Percentiles rank a stretch among this genome's conserved stretches.
Evolutionary conservation across 2,888 invertebrate species (phyloP).

Genomic region (Mongoloraphidia duomilia): DNA sequence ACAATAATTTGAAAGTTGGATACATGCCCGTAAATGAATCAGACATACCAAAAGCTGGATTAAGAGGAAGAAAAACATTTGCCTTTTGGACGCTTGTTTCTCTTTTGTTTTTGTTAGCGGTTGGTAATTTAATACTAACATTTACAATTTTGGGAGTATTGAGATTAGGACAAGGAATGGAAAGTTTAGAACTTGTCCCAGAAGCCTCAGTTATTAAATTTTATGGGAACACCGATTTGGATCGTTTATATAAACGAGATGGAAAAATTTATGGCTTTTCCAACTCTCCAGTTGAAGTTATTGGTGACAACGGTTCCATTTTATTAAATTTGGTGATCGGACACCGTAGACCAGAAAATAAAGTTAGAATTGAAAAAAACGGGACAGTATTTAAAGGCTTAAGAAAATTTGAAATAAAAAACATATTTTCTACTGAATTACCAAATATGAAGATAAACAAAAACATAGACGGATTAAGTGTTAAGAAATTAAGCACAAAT

Average conservation of each 20-base stretch:
- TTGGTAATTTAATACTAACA: conserved; percentile 68
- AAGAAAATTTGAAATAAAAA: conserved; percentile 51
- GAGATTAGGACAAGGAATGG: conserved; percentile 68
- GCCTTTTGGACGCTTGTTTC: conserved; percentile 68
- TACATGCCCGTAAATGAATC: conserved; percentile 26
- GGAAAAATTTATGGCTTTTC: conserved; percentile 47
- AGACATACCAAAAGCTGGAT: conserved; percentile 23
- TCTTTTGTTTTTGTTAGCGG: conserved; percentile 53
- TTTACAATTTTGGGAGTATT: conserved; percentile 69
- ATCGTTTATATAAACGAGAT: conserved; percentile 58
- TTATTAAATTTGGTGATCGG: conserved; percentile 24
- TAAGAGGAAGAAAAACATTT: conserved; percentile 44
- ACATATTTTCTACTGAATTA: conserved; percentile 64
- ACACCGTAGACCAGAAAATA: conserved; percentile 28
- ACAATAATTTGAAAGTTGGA: conserved; percentile 25
- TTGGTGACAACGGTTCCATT: conserved; percentile 27
- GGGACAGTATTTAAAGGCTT: conserved; percentile 56
- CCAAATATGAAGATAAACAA: conserved; percentile 57
- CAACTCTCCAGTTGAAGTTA: conserved; percentile 37
- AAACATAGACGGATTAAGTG: conserved; percentile 46
- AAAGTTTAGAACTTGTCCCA: conserved; percentile 68
- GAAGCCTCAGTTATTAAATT: conserved; percentile 63
- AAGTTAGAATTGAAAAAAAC: conserved; percentile 43
- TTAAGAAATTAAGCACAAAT: conserved; percentile 53
- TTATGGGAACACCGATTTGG: conserved; percentile 61